Evolutionary conservation across 1,140 invertebrate genomes (phyloP), one percentile per base, ranked within the genome.

Genomic region (Steinernema feltiae): DNA sequence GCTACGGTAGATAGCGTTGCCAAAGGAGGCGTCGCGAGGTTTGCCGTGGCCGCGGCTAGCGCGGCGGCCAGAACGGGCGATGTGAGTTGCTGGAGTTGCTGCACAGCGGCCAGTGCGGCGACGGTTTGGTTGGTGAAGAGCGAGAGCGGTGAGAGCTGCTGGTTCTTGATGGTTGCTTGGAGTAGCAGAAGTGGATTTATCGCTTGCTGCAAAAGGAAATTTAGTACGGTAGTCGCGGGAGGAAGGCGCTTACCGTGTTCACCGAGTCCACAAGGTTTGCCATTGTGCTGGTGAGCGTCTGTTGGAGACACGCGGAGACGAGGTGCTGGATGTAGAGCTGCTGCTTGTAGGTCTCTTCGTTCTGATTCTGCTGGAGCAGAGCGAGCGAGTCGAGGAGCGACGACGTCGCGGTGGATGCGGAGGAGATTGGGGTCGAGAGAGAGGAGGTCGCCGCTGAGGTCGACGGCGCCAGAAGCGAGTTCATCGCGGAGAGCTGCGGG

Each of bases 81-180:
- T 7, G 53, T 63, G 15, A 63, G 53, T 27, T 63, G 53, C 53
- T 63, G 53, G 53, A 63, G 53, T 27, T 63, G 53, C n/a, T n/a
- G n/a, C 2, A 21, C 53, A 27, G 53, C 53, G 2, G 53, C 53
- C 24, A 63, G 53, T 7, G 53, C 53, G 2, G 53, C 53, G 7
- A 63, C 53, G 53, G 53, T 63, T 63, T 63, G 53, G 53, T 63
- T 63, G 7, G 53, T 21, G 53, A 63, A 63, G 53, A 63, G 53
- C 15, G 53, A 63, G 15, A 63, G 53, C 12, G 53, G 53, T 21
- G 53, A 63, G 53, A 63, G 15, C 53, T 63, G 53, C 24, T 15
- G 53, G 53, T 63, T 63, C 24, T 63, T 63, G 53, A 63, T 7
- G 24, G 53, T 7, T 21, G 53, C 53, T 27, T 63, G 53, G 53